Evolutionary conservation across 2,888 invertebrate genomes (phyloP).

Genomic region (Pseudolycoriella hygida): DNA sequence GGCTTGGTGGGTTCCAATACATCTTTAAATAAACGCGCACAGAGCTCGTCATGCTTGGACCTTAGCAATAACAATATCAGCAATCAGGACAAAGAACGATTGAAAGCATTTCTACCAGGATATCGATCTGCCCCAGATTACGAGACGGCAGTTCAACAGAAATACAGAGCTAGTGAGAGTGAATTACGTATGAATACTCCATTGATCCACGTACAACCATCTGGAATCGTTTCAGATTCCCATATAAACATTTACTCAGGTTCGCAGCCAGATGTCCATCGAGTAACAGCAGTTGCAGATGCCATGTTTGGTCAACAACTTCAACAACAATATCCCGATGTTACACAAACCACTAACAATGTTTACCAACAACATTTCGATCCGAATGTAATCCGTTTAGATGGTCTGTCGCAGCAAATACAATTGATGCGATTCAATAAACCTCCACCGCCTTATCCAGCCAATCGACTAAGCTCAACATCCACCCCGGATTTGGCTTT

Average conservation of each 20-base stretch:
- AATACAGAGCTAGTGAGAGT: slow-evolving; percentile 46
- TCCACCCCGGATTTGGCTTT: slow-evolving; percentile 72
- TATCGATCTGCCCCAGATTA: slow-evolving; percentile 89
- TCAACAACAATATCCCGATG: slow-evolving; percentile 42
- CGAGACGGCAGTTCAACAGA: slow-evolving; percentile 80
- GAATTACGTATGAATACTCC: slow-evolving; percentile 18
- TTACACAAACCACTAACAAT: slow-evolving; percentile 34
- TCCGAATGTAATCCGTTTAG: slow-evolving; percentile 16
- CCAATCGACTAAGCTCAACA: slow-evolving; percentile 57
- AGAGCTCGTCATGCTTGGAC: slow-evolving; percentile 28
- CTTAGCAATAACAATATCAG: slow-evolving; percentile 15
- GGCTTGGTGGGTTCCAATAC: slow-evolving; percentile 10
- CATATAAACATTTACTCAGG: slow-evolving; percentile 18
- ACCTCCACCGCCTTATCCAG: slow-evolving; percentile 73
- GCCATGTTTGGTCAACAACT: slow-evolving; percentile 20
- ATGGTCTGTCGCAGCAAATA: slow-evolving; percentile 22
- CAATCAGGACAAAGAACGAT: slow-evolving; percentile 28
- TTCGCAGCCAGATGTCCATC: slow-evolving; percentile 59
- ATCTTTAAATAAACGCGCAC: slow-evolving; percentile 16
- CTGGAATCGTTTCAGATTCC: slow-evolving; percentile 8
- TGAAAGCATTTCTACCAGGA: slow-evolving; percentile 59
- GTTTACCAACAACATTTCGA: slow-evolving; percentile 9
- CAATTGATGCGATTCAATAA: slow-evolving; percentile 32
- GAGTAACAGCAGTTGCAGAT: slow-evolving; percentile 25
- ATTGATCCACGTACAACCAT: neutral